These are phyloP conservation scores for Propithecus coquereli DNA, from an alignment of 2,113 vertebrate species.

Conservation along the genomic window DNA sequence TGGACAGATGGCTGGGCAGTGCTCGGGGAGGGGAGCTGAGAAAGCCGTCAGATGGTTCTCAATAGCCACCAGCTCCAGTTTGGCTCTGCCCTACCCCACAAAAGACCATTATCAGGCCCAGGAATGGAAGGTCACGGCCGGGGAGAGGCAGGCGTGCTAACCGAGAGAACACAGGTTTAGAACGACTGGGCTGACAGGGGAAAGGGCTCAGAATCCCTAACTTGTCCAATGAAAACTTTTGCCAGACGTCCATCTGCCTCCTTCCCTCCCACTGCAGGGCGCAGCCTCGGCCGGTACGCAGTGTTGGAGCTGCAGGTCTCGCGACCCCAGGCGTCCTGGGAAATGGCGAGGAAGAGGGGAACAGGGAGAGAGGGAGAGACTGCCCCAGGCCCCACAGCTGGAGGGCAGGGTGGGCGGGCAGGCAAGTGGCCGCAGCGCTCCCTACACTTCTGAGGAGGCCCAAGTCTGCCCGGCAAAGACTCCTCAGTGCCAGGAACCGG, in stretches of 20 bases:
- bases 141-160: not conserved
- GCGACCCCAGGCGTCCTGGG: too few species aligned
- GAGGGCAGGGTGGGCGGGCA: not conserved
- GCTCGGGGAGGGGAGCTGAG: not conserved
- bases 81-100: not conserved
- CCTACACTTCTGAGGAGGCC: not conserved
- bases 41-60: not conserved
- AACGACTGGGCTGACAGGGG: not conserved
- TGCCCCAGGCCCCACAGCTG: not conserved
- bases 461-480: not conserved
- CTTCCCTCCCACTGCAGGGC: not conserved
- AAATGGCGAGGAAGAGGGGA: not conserved
- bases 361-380: not conserved
- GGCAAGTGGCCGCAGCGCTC: not conserved
- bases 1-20: not conserved
- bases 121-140: not conserved
- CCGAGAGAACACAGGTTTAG: not conserved
- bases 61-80: not conserved
- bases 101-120: not conserved
- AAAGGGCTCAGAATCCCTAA: not conserved
- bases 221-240: constrained; percentile 16
- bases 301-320: not conserved
- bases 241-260: not conserved
- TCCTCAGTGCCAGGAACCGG: not conserved
- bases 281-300: accelerated